Base-by-base conservation (phyloP, 2,797 vertebrate species). In the Gymnothorax javanicus region DNA sequence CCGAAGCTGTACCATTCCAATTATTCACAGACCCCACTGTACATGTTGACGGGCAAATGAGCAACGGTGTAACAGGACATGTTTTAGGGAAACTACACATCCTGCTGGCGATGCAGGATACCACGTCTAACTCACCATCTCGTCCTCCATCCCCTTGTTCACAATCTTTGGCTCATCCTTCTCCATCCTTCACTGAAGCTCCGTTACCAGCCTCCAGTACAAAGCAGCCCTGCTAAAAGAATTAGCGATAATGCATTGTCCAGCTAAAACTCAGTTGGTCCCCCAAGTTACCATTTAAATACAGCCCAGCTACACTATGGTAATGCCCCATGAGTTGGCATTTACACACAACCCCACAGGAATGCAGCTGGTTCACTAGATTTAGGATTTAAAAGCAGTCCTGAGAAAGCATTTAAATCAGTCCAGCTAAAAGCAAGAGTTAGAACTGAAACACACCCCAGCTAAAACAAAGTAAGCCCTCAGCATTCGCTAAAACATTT, bases 101-200 rank as follows among this genome's bases (percentile, higher is more conserved):
- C 43, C 33, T 15, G 33, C 20, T 62, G 67, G 60, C 13, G 60
- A 17, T 17, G 1, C 12, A 62, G 25, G 69, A 20, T 27, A 9
- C 12, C 13, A n/a, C 43, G 1, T 23, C 52, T 23, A 20, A 77
- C 83, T 91, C 94, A 99, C 98, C 98, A 99, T 98, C 95, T 99
- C 98, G 92, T 99, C 98, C 92, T 99, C 98, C 89, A 97, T 96
- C 86, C 95, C 96, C 92, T 97, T 96, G 93, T 99, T 99, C 91
- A 99, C 93, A 88, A 96, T 92, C 90, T 98, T 98, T 87, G 96
- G 93, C 90, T 98, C 97, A 93, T 97, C 97, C 91, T 97, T 98
- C 93, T 98, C 98, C 98, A 99, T 99, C 91, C 93, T 97, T 91
- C 90, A 90, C 87, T 93, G 82, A 84, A 92, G 91, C 90, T 91